Base-by-base conservation (phyloP, 2,888 invertebrate genomes). In the Melinaea marsaeus region DNA sequence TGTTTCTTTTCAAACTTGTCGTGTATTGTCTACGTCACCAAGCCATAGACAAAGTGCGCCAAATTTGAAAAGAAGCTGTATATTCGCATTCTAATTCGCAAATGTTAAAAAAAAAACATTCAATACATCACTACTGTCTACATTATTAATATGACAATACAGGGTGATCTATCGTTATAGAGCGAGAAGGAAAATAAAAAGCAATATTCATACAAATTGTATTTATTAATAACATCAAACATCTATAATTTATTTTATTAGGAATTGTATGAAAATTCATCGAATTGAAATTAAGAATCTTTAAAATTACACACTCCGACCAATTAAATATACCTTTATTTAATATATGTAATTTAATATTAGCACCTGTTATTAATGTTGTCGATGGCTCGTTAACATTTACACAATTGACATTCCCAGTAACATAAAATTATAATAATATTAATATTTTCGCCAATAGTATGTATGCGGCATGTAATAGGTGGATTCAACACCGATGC, bases 321-420 rank as follows among this genome's bases (percentile, higher is more conserved):
- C 11, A 42, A 42, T 42, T 7, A 42, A 42, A 42, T 9, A 42
- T 42, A 42, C 9, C 9, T 42, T 42, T 42, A 42, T 7, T 54
- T 54, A 58, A 59, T n/a, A 45, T 45, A 54, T 62, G 67, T 57
- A 56, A 67, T 63, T 71, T 65, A 69, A 68, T 66, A 71, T 74
- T 66, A 83, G 84, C 84, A 84, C 82, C 83, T 75, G 78, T 71
- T 51, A 60, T 48, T 63, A 57, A 60, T 75, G 74, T 60, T 60
- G 57, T 62, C 59, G 66, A 71, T 67, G 65, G 62, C 66, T 67
- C 42, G 46, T 62, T 55, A 62, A 65, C 64, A 67, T 67, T 71
- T 70, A 74, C 72, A 74, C 74, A 77, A 76, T 78, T 77, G 75
- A 78, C 78, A 67, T 69, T 65, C 62, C 65, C 32, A 51, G 32